Evolutionary conservation across 1,140 invertebrate genomes (phyloP).

Genomic region (Heliconius himera): DNA sequence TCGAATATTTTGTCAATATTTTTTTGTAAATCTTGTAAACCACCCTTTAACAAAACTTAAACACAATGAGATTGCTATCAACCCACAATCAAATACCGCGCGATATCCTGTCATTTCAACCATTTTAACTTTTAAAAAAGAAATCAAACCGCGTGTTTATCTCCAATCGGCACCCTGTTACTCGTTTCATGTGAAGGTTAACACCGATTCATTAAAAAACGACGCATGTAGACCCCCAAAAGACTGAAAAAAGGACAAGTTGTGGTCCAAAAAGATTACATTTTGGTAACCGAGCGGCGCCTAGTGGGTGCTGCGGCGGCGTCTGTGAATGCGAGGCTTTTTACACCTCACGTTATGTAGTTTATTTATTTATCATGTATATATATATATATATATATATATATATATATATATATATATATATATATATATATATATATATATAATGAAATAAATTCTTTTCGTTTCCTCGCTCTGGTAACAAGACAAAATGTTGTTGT

Average conservation of each 20-base stretch:
- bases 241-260: slow-evolving; percentile 76
- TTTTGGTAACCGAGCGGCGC: slow-evolving; percentile 78
- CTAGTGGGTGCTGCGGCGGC: slow-evolving; percentile 74
- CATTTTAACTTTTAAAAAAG: slow-evolving; percentile 67
- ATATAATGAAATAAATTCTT: too few species aligned
- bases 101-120: slow-evolving; percentile 75
- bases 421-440: not conserved
- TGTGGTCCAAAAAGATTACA: slow-evolving; percentile 69
- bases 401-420: not conserved
- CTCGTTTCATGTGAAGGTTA: slow-evolving; percentile 79
- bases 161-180: slow-evolving; percentile 80
- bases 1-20: slow-evolving; percentile 34
- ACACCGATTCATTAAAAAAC: slow-evolving; percentile 80
- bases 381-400: not conserved
- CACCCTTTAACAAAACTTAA: slow-evolving; percentile 47
- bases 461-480: too few species aligned
- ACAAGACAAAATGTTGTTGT: too few species aligned
- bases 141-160: slow-evolving; percentile 68
- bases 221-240: slow-evolving; percentile 76
- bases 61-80: slow-evolving; percentile 59
- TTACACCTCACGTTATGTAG: slow-evolving; percentile 52
- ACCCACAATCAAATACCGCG: slow-evolving; percentile 57
- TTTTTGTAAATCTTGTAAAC: not conserved
- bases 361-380: too few species aligned
- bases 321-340: slow-evolving; percentile 73